Base-by-base conservation (phyloP, 1,140 invertebrate species). In the Carposina sasakii region DNA sequence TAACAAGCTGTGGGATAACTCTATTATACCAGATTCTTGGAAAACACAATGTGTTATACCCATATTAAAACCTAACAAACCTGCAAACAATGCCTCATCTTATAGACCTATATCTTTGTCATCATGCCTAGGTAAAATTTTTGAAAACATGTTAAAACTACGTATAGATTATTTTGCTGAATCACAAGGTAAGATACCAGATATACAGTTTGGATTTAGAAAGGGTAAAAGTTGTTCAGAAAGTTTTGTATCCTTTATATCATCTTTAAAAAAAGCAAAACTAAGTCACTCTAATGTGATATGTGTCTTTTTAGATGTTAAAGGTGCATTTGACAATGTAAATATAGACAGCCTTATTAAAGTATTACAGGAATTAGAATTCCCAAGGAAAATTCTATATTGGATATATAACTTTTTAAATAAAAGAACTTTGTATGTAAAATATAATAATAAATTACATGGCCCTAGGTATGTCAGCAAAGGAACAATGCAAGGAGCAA, bases 401-500 rank as follows among this genome's bases (percentile, higher is more conserved):
- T n/a, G n/a, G n/a, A n/a, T n/a, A n/a, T n/a, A n/a, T n/a, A n/a
- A n/a, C n/a, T n/a, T n/a, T n/a, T n/a, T n/a, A n/a, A n/a, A n/a
- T n/a, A 43, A 57, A n/a, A 52, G 57, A 42, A 48, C 21, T 21
- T 8, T 60, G 6, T 64, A 41, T 58, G 53, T 64, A 4, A 58
- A 49, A 49, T 52, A 42, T 45, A 60, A 64, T 37, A 60, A 64
- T 48, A 55, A 43, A 17, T 15, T 60, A n/a, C 37, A 63, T 54
- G 60, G 62, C 2, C 54, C 52, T 44, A 52, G n/a, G 28, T 13
- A 1, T 54, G 26, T 33, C 1, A 37, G 45, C 33, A 65, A 61
- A 47, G 55, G 55, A 1, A 57, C 54, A 43, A 59, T 65, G 54
- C 62, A 65, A 34, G 62, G 58, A 15, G 58, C 58, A 8, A 58